These are phyloP conservation scores for Pocillopora meandrina DNA, from an alignment of 92 coral and sea anemone species.

Conservation along the genomic window DNA sequence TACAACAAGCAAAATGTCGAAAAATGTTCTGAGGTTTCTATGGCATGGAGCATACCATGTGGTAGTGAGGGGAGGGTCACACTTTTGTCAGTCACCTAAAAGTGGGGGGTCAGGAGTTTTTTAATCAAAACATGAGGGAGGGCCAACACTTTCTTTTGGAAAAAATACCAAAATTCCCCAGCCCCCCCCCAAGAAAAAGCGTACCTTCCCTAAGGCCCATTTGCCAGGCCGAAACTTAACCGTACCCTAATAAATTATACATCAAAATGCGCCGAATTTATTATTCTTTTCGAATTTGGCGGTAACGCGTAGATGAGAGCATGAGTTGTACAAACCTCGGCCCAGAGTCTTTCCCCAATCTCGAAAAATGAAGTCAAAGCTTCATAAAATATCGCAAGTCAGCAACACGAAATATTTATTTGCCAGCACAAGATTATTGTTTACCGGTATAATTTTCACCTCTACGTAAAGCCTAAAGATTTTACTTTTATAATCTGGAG, in stretches of 20 bases:
- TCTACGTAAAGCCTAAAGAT: background rate
- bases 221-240: no score
- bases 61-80: no score
- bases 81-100: no score
- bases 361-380: background rate
- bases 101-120: no score
- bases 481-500: conserved; percentile 11
- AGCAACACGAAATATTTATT: background rate
- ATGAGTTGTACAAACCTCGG: conserved; percentile 8
- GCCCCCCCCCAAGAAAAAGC: no score
- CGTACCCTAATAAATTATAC: background rate
- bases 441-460: background rate
- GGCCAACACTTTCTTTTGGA: no score
- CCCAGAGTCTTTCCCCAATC: background rate
- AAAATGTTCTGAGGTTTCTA: no score
- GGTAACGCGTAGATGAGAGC: background rate
- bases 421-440: background rate
- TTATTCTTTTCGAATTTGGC: conserved; percentile 8
- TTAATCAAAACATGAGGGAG: no score
- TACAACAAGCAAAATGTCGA: no score
- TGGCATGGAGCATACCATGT: no score
- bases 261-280: conserved; percentile 9
- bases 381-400: background rate
- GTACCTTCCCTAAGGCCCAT: no score
- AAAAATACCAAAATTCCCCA: no score